phyloP scores from a whole-genome alignment of 2,888 invertebrate species.

The Lycocerus yunnanus region DNA sequence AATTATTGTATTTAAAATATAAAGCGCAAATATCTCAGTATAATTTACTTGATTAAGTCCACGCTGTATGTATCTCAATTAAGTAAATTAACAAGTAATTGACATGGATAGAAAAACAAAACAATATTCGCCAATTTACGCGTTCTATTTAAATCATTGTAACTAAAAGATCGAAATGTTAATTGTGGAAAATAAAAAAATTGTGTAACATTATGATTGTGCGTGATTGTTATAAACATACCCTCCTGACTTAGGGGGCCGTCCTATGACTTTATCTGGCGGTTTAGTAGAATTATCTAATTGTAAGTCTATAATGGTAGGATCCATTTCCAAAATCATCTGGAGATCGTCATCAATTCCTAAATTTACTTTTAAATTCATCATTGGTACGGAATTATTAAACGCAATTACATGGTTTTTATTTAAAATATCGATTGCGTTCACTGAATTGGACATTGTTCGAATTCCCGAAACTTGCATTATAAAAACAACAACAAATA shows the following conservation, averaged over 20 bases:
- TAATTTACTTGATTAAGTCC: background rate
- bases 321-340: conserved; percentile 67
- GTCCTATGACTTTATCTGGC: conserved; percentile 29
- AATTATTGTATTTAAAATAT: background rate
- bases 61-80: background rate
- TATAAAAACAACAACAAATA: background rate
- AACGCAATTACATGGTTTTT: background rate
- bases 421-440: conserved; percentile 11
- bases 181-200: background rate
- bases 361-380: conserved; percentile 53
- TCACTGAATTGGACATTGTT: conserved; percentile 20
- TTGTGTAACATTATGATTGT: background rate
- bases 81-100: background rate
- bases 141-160: background rate
- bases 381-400: conserved; percentile 14
- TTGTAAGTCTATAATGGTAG: conserved; percentile 61
- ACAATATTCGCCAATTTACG: background rate
- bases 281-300: conserved; percentile 19
- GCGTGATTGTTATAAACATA: conserved; percentile 22
- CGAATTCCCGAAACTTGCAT: conserved; percentile 27
- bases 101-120: background rate
- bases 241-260: conserved; percentile 37
- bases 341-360: conserved; percentile 65
- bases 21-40: background rate
- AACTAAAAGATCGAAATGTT: background rate